Evolutionary conservation across 2,113 vertebrate genomes (phyloP).

Genomic region (Sturnira hondurensis): DNA sequence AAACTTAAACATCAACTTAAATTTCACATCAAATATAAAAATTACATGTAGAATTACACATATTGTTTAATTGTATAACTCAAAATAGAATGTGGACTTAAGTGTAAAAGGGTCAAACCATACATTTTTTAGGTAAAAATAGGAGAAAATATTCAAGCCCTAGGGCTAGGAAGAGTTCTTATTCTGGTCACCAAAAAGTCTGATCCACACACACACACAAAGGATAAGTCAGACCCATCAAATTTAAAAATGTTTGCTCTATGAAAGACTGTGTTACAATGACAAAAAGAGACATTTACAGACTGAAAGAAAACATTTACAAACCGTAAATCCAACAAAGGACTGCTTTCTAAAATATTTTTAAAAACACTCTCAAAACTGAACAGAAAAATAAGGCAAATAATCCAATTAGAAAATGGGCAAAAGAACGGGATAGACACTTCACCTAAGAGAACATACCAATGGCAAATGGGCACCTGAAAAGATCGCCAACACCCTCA

Average conservation of each 20-base stretch:
- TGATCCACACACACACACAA: not conserved
- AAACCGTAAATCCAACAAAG: not conserved
- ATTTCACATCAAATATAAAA: not conserved
- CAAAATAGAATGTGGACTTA: not conserved
- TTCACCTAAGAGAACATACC: too few relatives aligned
- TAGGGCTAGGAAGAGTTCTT: not conserved
- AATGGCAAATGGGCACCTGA: not conserved
- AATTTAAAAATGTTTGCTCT: not conserved
- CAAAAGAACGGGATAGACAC: too few relatives aligned
- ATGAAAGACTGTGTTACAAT: not conserved
- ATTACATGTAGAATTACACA: not conserved
- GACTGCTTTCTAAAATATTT: not conserved
- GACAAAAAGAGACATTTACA: not conserved
- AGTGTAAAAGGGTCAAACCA: not conserved
- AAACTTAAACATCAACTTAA: not conserved
- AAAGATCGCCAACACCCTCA: not conserved
- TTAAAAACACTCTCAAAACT: not conserved
- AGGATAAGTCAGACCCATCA: not conserved
- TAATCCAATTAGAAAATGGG: not conserved
- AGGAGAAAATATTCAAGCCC: not conserved
- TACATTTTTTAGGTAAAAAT: not conserved
- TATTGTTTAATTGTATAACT: not conserved
- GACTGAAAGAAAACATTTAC: not conserved
- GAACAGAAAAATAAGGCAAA: not conserved
- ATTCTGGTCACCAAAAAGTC: not conserved